These are phyloP conservation scores for Frankliniella intonsa DNA, from an alignment of 2,888 invertebrate species.

Conservation along the genomic window DNA sequence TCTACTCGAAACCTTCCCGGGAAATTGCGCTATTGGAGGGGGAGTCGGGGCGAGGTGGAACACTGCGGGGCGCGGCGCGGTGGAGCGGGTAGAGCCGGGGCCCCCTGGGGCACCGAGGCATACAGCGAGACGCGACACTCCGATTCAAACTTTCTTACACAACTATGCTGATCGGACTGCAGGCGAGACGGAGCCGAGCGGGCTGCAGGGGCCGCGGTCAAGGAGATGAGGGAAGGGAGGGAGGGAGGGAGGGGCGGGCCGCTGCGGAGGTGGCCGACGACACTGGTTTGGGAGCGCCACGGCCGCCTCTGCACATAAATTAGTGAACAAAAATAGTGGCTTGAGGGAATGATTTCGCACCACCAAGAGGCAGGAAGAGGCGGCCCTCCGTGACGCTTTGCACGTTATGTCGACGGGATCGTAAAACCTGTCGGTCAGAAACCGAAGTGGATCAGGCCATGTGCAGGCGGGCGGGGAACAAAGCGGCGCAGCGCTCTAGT, in stretches of 20 bases:
- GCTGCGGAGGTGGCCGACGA: no score
- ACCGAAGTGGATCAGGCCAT: background rate
- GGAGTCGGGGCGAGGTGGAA: background rate
- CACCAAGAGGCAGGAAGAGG: no score
- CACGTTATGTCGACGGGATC: no score
- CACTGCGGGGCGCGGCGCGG: background rate
- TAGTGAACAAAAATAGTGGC: no score
- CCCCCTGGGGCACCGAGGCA: background rate
- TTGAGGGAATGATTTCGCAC: no score
- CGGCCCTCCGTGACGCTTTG: no score
- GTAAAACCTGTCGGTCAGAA: no score
- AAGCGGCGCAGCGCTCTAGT: background rate
- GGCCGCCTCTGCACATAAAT: no score
- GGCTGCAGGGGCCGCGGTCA: background rate
- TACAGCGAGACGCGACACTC: background rate
- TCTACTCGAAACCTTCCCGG: no score
- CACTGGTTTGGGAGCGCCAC: no score
- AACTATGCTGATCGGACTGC: conserved; percentile 1
- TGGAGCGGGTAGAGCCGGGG: background rate
- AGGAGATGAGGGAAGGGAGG: background rate
- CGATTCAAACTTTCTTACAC: background rate
- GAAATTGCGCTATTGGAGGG: background rate
- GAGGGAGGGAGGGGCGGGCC: no score
- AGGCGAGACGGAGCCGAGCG: background rate
- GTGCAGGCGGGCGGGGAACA: background rate